Conservation (phyloP, 1,140 invertebrate species). For the Odontomachus brunneus region DNA sequence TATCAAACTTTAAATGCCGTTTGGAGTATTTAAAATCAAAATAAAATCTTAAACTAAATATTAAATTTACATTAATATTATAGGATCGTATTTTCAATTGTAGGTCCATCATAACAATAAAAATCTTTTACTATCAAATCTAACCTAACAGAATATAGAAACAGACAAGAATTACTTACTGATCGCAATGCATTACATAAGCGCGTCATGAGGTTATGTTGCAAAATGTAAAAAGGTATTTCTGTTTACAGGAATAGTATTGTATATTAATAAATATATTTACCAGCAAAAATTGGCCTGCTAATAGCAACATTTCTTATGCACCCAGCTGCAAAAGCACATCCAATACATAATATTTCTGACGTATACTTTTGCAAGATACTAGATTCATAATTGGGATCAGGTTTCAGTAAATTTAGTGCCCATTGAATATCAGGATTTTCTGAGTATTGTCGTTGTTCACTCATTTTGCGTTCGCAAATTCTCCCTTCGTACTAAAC, state of each 20-base stretch:
- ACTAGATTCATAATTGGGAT: conserved; percentile 66
- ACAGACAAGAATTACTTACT: not conserved
- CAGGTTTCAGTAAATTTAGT: conserved; percentile 73
- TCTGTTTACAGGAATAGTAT: not conserved
- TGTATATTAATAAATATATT: conserved; percentile 7
- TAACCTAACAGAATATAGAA: not conserved
- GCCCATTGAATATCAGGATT: conserved; percentile 79
- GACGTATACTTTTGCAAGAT: conserved; percentile 54
- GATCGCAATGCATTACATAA: conserved; percentile 27
- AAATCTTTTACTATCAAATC: not conserved
- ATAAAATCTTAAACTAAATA: not conserved
- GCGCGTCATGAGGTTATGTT: not conserved
- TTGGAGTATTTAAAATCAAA: too few species aligned
- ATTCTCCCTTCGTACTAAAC: too few species aligned
- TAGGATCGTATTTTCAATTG: not conserved
- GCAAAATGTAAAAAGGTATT: not conserved
- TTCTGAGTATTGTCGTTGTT: conserved; percentile 37
- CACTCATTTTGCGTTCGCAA: conserved; percentile 1
- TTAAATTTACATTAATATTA: conserved; percentile 15
- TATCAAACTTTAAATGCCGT: too few species aligned
- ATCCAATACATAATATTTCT: not conserved
- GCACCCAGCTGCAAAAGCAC: not conserved
- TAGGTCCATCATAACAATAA: not conserved
- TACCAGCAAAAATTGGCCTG: conserved; percentile 60
- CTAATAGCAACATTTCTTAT: not conserved